phyloP scores from a whole-genome alignment of 2,113 vertebrate species.

The Scortum barcoo region DNA sequence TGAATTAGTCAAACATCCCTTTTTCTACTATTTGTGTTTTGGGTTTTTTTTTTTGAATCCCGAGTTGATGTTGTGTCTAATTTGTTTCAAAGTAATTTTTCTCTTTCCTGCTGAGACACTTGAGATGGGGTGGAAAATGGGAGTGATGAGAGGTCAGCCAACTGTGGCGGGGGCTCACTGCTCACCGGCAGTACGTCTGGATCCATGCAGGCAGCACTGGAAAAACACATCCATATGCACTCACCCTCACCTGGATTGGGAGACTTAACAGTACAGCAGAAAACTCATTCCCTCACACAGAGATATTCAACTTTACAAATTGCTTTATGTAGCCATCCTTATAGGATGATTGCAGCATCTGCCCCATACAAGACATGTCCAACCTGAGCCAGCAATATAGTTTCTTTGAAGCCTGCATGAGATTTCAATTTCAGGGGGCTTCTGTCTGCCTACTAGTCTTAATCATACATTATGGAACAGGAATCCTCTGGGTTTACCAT shows the following conservation, averaged over 20 bases:
- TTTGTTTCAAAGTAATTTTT: slow-evolving; percentile 52
- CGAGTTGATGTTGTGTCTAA: slow-evolving; percentile 47
- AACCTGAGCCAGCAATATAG: slow-evolving; percentile 63
- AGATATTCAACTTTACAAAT: slow-evolving; percentile 58
- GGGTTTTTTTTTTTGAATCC: neutral
- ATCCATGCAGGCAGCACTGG: slow-evolving; percentile 27
- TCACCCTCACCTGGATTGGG: slow-evolving; percentile 44
- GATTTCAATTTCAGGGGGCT: slow-evolving; percentile 82
- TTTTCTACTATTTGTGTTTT: neutral
- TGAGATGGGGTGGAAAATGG: slow-evolving; percentile 63
- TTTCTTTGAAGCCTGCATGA: slow-evolving; percentile 66
- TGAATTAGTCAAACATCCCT: neutral
- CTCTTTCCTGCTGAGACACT: slow-evolving; percentile 35
- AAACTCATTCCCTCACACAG: slow-evolving; percentile 35
- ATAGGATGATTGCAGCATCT: slow-evolving; percentile 58
- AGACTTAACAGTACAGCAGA: slow-evolving; percentile 41
- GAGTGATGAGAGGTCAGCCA: slow-evolving; percentile 73
- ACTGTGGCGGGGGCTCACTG: slow-evolving; percentile 61
- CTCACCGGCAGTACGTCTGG: slow-evolving; percentile 41
- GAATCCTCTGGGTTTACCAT: slow-evolving; percentile 65
- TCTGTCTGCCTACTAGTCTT: slow-evolving; percentile 60
- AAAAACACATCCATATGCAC: slow-evolving; percentile 22
- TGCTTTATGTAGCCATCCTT: slow-evolving; percentile 55
- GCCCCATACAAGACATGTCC: slow-evolving; percentile 31
- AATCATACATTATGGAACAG: slow-evolving; percentile 64